A percentile compares a stretch with the other conserved stretches of the same genome.
These are phyloP conservation scores for Trichogramma dendrolimi DNA, from an alignment of 2,888 invertebrate genomes.

Conservation along the genomic window DNA sequence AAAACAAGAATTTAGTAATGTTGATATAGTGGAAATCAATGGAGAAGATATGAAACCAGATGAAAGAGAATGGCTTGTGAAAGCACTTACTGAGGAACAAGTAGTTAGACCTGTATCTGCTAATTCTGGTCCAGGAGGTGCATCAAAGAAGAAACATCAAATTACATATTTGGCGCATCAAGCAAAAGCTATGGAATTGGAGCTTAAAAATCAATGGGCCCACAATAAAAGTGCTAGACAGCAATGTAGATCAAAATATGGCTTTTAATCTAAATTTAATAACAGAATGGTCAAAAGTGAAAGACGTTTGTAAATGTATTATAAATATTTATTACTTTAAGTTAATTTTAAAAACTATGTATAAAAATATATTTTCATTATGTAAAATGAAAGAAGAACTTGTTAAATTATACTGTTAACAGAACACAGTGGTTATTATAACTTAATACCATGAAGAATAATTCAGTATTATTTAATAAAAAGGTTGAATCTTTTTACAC, in stretches of 20 bases:
- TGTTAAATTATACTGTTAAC: constrained; percentile 19
- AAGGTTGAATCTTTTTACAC: too few relatives aligned
- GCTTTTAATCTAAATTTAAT: constrained; percentile 63
- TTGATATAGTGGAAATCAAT: constrained; percentile 76
- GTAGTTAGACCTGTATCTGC: constrained; percentile 54
- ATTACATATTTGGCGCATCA: constrained; percentile 91
- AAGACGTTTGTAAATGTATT: constrained; percentile 9
- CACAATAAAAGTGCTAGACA: constrained; percentile 77
- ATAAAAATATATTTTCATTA: constrained; percentile 12
- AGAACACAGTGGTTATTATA: constrained; percentile 2
- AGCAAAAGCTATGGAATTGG: constrained; percentile 92
- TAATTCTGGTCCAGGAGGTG: constrained; percentile 59
- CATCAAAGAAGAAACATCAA: constrained; percentile 85
- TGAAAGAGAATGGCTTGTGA: constrained; percentile 76
- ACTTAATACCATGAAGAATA: background rate
- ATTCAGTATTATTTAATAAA: too few relatives aligned
- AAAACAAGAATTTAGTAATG: constrained; percentile 55
- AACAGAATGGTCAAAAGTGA: background rate
- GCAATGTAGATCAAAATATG: constrained; percentile 93
- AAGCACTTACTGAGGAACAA: constrained; percentile 71
- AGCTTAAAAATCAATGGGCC: constrained; percentile 91
- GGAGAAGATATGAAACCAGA: constrained; percentile 77
- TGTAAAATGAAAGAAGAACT: background rate
- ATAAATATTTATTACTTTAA: constrained; percentile 12
- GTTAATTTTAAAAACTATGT: background rate